Base-by-base conservation (phyloP, 2,888 invertebrate genomes). In the Pachliopta kotzebuea region DNA sequence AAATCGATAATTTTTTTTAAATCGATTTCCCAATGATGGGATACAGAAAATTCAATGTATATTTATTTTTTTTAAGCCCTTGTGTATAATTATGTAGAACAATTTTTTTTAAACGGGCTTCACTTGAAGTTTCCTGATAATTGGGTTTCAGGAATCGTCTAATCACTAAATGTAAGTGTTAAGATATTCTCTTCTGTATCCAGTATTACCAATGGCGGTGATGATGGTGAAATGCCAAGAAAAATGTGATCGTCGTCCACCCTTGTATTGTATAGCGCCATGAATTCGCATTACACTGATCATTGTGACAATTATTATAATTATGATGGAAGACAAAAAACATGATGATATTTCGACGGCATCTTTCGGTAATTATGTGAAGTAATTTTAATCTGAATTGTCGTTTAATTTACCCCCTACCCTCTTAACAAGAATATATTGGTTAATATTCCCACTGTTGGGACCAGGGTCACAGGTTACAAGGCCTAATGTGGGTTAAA, bases 351-450 rank as follows among this genome's bases (percentile, higher is more conserved):
- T 70, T 70, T 66, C 68, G 72, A 68, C 70, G 73, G 69, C 68
- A 70, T 69, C 69, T 74, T 77, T 76, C 72, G 74, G 70, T 75
- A 76, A 77, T 72, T 74, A 78, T 76, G 77, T 79, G 76, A 75
- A 79, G 71, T 79, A 78, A 78, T 78, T 76, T 74, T 78, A 78
- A 78, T 75, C 74, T 71, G 72, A 69, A 37, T 56, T 71, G 70
- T 70, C 56, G 71, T 74, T 73, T 72, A 55, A 67, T 73, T 73
- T 70, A 17, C 24, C 50, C n/a, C 14, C 50, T 21, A 21, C 45
- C 45, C 45, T 7, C 18, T 2, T 7, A 6, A 4, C 45, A 26
- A n/a, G n/a, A n/a, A n/a, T 26, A 26, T 4, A 26, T 26, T 26
- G 6, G 4, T 26, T 26, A 6, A 26, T 26, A 6, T 37, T 37